These are phyloP conservation scores for Parazoanthus darwini DNA, from an alignment of 92 coral and sea anemone species.

Conservation along the genomic window DNA sequence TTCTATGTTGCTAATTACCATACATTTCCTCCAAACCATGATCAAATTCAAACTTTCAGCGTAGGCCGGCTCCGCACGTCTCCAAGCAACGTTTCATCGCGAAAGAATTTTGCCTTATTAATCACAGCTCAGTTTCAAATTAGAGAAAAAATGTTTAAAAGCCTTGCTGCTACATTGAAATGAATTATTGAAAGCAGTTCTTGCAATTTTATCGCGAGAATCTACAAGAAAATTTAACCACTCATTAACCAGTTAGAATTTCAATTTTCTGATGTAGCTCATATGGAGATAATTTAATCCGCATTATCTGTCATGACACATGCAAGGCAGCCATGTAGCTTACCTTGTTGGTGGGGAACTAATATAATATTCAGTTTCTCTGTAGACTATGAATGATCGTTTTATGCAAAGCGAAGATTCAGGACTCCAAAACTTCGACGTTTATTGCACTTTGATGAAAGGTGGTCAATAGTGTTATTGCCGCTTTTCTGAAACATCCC, in stretches of 20 bases:
- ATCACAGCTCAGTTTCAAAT: background rate
- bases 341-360: background rate
- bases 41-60: background rate
- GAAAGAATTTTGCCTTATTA: background rate
- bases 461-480: background rate
- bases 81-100: conserved; percentile 18
- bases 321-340: background rate
- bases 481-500: background rate
- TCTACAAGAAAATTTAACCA: background rate
- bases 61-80: background rate
- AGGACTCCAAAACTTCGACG: background rate
- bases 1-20: background rate
- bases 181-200: background rate
- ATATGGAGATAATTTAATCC: background rate
- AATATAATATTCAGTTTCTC: background rate
- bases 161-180: background rate
- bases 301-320: too few relatives aligned
- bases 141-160: background rate
- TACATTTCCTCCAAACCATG: background rate
- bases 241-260: background rate
- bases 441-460: too few relatives aligned
- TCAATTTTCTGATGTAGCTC: too few relatives aligned
- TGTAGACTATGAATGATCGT: background rate
- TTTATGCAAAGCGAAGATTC: too few relatives aligned
- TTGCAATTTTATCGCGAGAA: background rate